A percentile compares a stretch with the other conserved stretches of the same genome.
Conservation (phyloP, 2,797 vertebrate genomes). For the Crotalus adamanteus region DNA sequence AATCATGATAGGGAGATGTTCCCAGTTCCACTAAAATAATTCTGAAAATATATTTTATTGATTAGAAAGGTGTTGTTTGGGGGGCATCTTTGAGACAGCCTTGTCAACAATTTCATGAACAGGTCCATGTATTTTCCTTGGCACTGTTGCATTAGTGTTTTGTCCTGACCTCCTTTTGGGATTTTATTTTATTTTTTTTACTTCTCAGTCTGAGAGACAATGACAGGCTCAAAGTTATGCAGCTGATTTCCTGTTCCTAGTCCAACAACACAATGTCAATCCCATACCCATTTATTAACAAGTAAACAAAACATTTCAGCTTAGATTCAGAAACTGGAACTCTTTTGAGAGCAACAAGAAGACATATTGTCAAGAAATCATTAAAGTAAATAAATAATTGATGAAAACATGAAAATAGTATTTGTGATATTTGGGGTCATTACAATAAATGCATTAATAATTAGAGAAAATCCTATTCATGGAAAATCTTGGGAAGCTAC, state of each 20-base stretch:
- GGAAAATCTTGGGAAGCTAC: not conserved
- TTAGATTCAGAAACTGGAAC: not conserved
- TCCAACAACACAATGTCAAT: not conserved
- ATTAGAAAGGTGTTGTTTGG: not conserved
- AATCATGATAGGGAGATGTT: not conserved
- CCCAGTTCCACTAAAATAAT: not conserved
- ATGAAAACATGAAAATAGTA: not conserved
- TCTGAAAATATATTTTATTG: not conserved
- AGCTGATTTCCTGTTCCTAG: not conserved
- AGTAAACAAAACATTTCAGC: not conserved
- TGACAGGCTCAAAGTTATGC: too few species aligned
- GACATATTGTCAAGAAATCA: not conserved
- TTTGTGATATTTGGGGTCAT: not conserved
- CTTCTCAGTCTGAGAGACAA: too few species aligned
- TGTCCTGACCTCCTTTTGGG: too few species aligned
- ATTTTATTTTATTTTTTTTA: too few species aligned
- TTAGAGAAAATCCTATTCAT: not conserved
- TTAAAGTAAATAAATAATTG: not conserved
- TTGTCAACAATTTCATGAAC: too few species aligned
- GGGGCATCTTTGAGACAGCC: too few species aligned
- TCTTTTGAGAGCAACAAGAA: not conserved
- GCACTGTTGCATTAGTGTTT: too few species aligned
- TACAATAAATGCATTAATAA: not conserved
- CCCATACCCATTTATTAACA: not conserved
- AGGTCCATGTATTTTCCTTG: too few species aligned